These are phyloP conservation scores for Theonella swinhoei DNA, from an alignment of 37 sponge, comb jelly and placozoan species.

Conservation along the genomic window DNA sequence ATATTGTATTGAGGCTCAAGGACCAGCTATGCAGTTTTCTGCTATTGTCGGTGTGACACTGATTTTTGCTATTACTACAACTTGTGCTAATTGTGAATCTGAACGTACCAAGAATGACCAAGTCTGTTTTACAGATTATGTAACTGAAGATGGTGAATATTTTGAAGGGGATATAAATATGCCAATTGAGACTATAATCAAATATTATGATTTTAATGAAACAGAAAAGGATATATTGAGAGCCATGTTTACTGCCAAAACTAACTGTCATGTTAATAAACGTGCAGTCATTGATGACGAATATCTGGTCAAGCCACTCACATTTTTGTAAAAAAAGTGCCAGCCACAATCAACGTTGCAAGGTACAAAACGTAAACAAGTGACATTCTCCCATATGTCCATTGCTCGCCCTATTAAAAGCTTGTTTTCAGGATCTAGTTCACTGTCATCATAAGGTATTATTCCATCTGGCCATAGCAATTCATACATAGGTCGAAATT, in stretches of 20 bases:
- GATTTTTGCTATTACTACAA: no score
- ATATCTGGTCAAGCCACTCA: background rate
- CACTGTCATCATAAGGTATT: background rate
- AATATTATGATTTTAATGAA: background rate
- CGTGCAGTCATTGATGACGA: background rate
- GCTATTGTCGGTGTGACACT: no score
- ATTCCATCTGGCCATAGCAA: background rate
- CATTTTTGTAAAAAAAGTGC: background rate
- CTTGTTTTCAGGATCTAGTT: background rate
- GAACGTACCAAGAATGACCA: no score
- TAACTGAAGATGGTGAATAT: no score
- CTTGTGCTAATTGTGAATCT: no score
- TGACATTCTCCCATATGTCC: conserved; percentile 11
- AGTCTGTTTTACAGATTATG: no score
- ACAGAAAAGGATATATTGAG: background rate
- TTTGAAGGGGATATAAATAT: conserved; percentile 7
- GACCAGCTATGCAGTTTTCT: no score
- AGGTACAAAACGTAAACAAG: background rate
- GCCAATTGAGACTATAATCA: background rate
- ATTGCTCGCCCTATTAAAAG: background rate
- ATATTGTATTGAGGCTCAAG: no score
- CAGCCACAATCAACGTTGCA: background rate
- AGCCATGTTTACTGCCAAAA: background rate
- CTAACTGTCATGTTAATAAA: background rate
- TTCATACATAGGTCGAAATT: conserved; percentile 20